Evolutionary conservation across 2,797 vertebrate genomes (phyloP).

Genomic region (Trichosurus vulpecula): DNA sequence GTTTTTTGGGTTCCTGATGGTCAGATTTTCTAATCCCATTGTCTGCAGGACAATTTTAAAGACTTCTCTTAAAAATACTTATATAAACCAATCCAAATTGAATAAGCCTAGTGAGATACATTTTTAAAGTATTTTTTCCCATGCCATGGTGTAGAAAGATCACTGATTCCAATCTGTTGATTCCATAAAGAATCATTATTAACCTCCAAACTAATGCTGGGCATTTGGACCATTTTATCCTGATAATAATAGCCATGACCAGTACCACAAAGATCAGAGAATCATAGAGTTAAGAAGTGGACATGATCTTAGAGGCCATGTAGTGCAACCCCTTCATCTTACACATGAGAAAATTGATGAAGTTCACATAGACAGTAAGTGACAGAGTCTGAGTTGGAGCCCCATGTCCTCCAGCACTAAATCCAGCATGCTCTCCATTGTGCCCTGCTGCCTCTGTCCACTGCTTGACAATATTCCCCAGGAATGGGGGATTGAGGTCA

Average conservation of each 20-base stretch:
- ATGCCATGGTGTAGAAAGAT: background rate
- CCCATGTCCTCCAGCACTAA: background rate
- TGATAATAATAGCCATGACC: background rate
- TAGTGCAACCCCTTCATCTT: background rate
- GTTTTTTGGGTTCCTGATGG: background rate
- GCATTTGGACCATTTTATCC: background rate
- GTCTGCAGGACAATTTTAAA: conserved; percentile 12
- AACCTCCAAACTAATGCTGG: background rate
- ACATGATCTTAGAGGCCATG: background rate
- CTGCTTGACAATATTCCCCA: background rate
- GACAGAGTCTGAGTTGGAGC: background rate
- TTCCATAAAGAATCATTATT: background rate
- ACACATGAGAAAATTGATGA: background rate
- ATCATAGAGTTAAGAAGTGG: background rate
- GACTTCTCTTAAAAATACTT: conserved; percentile 47
- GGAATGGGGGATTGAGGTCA: background rate
- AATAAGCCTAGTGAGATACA: background rate
- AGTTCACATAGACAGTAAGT: background rate
- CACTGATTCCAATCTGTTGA: background rate
- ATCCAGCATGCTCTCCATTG: background rate
- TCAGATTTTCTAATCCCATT: background rate
- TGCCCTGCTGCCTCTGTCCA: background rate
- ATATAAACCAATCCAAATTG: conserved; percentile 23
- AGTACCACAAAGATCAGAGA: background rate
- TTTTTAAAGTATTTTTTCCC: background rate